These are phyloP conservation scores for Diarsia brunnea DNA, from an alignment of 2,888 invertebrate species.

Conservation along the genomic window DNA sequence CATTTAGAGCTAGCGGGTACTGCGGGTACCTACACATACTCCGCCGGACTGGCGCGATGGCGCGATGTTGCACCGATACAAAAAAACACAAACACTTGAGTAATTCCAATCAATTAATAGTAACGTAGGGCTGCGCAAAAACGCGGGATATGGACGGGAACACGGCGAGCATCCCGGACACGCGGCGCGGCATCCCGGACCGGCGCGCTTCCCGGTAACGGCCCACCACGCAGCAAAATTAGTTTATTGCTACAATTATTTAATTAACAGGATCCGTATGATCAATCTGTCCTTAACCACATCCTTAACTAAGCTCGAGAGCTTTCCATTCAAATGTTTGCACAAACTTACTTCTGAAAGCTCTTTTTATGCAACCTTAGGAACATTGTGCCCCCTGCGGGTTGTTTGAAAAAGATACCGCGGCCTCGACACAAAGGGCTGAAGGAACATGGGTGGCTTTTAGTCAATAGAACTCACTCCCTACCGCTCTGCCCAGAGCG, in stretches of 20 bases:
- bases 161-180: slow-evolving; percentile 54
- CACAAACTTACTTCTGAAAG: neutral
- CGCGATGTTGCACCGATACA: slow-evolving; percentile 46
- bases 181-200: slow-evolving; percentile 60
- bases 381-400: neutral
- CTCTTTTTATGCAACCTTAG: neutral
- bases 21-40: slow-evolving; percentile 36
- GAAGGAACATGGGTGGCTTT: too few species aligned
- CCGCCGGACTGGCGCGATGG: slow-evolving; percentile 55
- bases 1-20: slow-evolving; percentile 8
- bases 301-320: neutral
- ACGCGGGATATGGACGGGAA: slow-evolving; percentile 46
- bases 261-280: slow-evolving; percentile 6
- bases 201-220: slow-evolving; percentile 54
- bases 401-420: too few species aligned
- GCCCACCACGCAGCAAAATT: slow-evolving; percentile 41
- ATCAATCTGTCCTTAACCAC: neutral
- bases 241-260: slow-evolving; percentile 42
- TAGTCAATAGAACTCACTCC: too few species aligned
- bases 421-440: too few species aligned
- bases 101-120: slow-evolving; percentile 68
- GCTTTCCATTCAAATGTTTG: neutral
- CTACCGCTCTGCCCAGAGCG: too few species aligned
- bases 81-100: slow-evolving; percentile 57
- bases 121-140: slow-evolving; percentile 59